Base-by-base conservation (phyloP, 2,888 invertebrate species). In the Pachydiplax longipennis region DNA sequence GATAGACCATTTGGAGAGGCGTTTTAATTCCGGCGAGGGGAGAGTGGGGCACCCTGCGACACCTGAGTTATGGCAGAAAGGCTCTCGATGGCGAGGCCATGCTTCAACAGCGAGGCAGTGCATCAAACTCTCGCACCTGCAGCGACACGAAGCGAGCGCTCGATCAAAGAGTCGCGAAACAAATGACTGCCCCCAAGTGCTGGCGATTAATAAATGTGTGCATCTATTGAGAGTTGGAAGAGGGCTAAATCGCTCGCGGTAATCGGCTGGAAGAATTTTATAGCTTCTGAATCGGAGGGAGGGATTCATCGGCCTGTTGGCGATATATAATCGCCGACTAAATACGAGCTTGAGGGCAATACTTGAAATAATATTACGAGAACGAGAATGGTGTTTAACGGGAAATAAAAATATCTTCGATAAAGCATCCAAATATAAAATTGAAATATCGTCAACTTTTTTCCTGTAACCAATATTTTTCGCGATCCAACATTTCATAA, bases 41-140 rank as follows among this genome's bases (percentile, higher is more conserved):
- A 25, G 87, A 87, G 61, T 37, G 22, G 22, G 18, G 25, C 35
- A 18, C 61, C 25, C 65, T 31, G 31, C 65, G 61, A 65, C 87
- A 87, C 87, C 87, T 87, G 87, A 87, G 61, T 87, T 87, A 87
- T 87, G 87, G 87, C 35, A 37, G 53, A 53, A 58, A 83, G 35
- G 18, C 83, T 18, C 65, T 87, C 87, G 18, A 35, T n/a, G 81
- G 81, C 37, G 44, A 44, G 10, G 35, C 87, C 87, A 35, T 35
- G 35, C 58, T 87, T 82, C 48, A 82, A 48, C 5, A 6, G 61
- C 6, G 37, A 65, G 37, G 87, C 37, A 58, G 87, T 65, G 65
- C 61, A 37, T 87, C 87, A 87, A 37, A 48, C 61, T 37, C 12
- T 61, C 40, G 37, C 61, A 61, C 87, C 61, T 61, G 61, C 58